Conservation (phyloP, 1,140 invertebrate species). For the Nephotettix cincticeps region DNA sequence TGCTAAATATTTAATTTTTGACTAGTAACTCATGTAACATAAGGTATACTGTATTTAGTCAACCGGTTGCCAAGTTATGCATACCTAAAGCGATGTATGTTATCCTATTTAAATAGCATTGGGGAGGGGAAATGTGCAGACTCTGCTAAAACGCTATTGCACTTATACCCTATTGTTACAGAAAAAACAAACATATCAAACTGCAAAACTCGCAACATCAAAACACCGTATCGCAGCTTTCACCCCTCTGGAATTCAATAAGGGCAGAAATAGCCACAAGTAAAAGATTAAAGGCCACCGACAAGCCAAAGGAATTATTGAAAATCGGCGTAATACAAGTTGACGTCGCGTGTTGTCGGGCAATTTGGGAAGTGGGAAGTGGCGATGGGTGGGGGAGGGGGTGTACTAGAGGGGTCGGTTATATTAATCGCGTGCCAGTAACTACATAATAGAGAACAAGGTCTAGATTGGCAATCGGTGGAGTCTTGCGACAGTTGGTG, state of each 20-base stretch:
- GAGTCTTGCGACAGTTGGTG: not conserved
- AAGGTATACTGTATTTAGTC: too few relatives aligned
- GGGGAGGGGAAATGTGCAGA: too few relatives aligned
- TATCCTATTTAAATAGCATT: too few relatives aligned
- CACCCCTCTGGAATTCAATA: not conserved
- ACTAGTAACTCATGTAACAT: too few relatives aligned
- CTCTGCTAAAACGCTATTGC: too few relatives aligned
- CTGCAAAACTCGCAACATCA: too few relatives aligned
- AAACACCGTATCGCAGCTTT: too few relatives aligned
- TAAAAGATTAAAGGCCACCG: conserved; percentile 19
- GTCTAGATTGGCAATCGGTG: conserved; percentile 8
- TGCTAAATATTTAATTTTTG: too few relatives aligned
- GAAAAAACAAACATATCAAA: too few relatives aligned
- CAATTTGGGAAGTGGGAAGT: not conserved
- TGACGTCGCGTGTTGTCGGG: conserved; percentile 13
- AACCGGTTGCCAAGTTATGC: too few relatives aligned
- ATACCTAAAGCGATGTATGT: too few relatives aligned
- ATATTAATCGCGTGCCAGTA: conserved; percentile 3
- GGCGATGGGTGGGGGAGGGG: not conserved
- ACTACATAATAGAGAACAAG: conserved; percentile 9
- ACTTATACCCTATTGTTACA: too few relatives aligned
- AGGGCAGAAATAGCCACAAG: conserved; percentile 17
- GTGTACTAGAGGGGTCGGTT: not conserved
- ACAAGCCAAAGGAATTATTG: conserved; percentile 16
- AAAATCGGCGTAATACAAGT: conserved; percentile 16